These are phyloP conservation scores for Pogonocichla stellata DNA, from an alignment of 2,113 vertebrate genomes.

Conservation along the genomic window DNA sequence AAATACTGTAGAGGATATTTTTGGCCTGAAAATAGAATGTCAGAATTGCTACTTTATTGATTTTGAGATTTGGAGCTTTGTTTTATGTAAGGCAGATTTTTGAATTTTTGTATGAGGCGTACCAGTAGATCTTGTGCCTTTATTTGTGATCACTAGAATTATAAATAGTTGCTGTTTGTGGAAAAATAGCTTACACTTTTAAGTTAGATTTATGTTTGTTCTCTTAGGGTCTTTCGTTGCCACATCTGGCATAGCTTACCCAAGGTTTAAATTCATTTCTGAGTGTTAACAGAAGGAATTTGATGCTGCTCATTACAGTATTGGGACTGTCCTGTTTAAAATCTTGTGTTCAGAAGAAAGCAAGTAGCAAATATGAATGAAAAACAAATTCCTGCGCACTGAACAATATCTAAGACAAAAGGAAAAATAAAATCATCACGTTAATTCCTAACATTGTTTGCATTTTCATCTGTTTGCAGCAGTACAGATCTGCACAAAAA, in stretches of 20 bases:
- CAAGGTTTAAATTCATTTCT: not conserved
- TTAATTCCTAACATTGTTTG: rapidly evolving
- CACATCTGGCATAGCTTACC: not conserved
- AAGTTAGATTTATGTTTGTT: not conserved
- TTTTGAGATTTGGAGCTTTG: not conserved
- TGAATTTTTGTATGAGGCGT: not conserved
- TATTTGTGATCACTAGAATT: not conserved
- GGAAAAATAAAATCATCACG: not conserved
- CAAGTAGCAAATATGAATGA: not conserved
- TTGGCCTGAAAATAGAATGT: not conserved
- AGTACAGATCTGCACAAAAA: not conserved
- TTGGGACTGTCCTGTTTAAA: not conserved
- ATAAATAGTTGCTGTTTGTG: not conserved
- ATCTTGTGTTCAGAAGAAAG: not conserved
- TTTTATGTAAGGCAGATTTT: not conserved
- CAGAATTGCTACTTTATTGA: not conserved
- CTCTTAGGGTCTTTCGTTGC: not conserved
- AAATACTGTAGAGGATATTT: not conserved
- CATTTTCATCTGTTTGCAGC: not conserved
- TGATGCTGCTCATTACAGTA: not conserved
- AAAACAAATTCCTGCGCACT: not conserved
- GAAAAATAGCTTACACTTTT: not conserved
- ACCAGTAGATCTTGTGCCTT: not conserved
- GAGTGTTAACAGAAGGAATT: not conserved
- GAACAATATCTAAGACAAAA: not conserved